Base-by-base conservation (phyloP, 2,888 invertebrate species). In the Vandiemenella viatica region DNA sequence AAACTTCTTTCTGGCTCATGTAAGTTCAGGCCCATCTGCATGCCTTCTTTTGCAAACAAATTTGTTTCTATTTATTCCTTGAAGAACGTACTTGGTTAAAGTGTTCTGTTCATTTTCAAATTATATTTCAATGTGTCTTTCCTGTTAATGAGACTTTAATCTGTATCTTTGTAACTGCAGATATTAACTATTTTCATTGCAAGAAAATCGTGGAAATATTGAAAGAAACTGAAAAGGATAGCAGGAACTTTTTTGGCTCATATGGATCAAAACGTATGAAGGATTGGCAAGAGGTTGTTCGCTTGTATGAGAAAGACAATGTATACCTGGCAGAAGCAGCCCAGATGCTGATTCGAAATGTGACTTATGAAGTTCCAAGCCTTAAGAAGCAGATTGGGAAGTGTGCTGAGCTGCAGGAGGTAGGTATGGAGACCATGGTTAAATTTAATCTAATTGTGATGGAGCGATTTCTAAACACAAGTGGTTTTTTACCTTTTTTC, bases 201-300 rank as follows among this genome's bases (percentile, higher is more conserved):
- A 67, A 79, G 53, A 83, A 85, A 67, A 97, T 98, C 48, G 77
- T 96, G 45, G 90, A 93, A 55, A 86, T 97, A 53, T 69, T 98
- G 1, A 92, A 90, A 65, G 88, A 91, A 66, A 97, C 96, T 0
- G 96, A 97, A 65, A 89, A 86, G n/a, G 91, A 93, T 57, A 82
- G 87, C 0, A 96, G 91, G 66, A 96, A 96, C 67, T 74, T 98
- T 13, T 95, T 98, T 68, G 97, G 98, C 0, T 79, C 83, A 52
- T 98, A 98, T 65, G 91, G 95, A 0, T 96, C 96, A 0, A 85
- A 96, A 64, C 73, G 95, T 50, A 96, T 97, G 93, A 96, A 96
- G 66, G 96, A 97, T 67, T 98, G 97, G 98, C 83, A 85, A 61
- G 93, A 95, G 61, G 80, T 98, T 19, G 66, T 89, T 0, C 78